Conservation (phyloP, 2,797 vertebrate genomes). For the Poeciliopsis presidionis region DNA sequence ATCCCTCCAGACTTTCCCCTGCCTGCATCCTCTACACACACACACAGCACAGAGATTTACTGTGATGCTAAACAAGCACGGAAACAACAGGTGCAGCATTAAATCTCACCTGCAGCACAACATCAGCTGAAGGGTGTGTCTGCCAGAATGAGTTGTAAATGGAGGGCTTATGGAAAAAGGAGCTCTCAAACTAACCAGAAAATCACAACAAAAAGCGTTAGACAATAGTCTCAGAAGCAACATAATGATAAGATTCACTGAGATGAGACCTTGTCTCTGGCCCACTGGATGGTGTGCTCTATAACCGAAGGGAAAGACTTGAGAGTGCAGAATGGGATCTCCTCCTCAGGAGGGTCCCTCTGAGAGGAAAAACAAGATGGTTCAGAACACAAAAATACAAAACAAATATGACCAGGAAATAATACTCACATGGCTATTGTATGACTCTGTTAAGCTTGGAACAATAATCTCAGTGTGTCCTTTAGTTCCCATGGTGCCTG, state of each 20-base stretch:
- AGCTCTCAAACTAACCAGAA: constrained; percentile 90
- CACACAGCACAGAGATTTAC: constrained; percentile 18
- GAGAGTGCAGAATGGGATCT: constrained; percentile 98
- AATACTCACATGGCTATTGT: constrained; percentile 95
- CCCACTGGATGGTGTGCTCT: constrained; percentile 99
- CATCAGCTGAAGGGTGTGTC: constrained; percentile 86
- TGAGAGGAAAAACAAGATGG: constrained; percentile 53
- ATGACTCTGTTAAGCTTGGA: constrained; percentile 95
- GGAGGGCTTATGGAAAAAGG: constrained; percentile 94
- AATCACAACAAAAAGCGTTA: constrained; percentile 10
- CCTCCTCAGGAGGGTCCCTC: constrained; percentile 97
- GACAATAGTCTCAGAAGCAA: background rate
- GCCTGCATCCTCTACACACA: constrained; percentile 88
- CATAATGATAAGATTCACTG: background rate
- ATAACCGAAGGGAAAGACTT: constrained; percentile 98
- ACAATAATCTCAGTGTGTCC: constrained; percentile 97
- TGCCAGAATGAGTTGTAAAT: constrained; percentile 97
- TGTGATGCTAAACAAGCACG: background rate
- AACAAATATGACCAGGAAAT: background rate
- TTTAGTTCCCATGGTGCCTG: constrained; percentile 99
- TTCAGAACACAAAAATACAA: constrained; percentile 4
- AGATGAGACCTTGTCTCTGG: constrained; percentile 92
- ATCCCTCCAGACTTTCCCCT: constrained; percentile 94
- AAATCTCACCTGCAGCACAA: constrained; percentile 88
- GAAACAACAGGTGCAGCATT: constrained; percentile 16